Percentiles rank a stretch among this genome's conserved stretches.
These are phyloP conservation scores for Eptatretus burgeri DNA, from an alignment of 2,113 vertebrate genomes.

Conservation along the genomic window DNA sequence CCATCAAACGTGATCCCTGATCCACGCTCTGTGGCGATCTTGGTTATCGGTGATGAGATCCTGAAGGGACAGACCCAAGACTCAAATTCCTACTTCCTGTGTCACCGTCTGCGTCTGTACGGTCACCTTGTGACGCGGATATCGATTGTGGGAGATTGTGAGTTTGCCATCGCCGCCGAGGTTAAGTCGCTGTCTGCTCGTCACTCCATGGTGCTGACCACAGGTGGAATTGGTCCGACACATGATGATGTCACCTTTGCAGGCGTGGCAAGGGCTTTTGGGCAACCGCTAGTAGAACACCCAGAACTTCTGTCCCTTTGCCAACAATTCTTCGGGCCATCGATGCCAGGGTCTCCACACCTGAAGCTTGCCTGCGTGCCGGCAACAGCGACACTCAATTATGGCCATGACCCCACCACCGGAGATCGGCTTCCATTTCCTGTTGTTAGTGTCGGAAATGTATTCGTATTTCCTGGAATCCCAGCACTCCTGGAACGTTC, in stretches of 20 bases:
- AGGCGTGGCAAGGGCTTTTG: conserved; percentile 47
- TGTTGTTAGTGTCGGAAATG: conserved; percentile 47
- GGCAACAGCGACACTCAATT: conserved; percentile 40
- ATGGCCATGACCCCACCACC: conserved; percentile 26
- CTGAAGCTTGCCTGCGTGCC: conserved; percentile 54
- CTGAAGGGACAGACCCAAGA: conserved; percentile 75
- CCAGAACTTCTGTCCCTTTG: conserved; percentile 36
- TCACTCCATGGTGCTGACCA: conserved; percentile 48
- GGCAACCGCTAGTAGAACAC: conserved; percentile 26
- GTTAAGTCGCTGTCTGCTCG: conserved; percentile 28
- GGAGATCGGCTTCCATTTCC: conserved; percentile 28
- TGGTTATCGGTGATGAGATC: conserved; percentile 76
- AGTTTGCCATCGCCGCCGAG: conserved; percentile 39
- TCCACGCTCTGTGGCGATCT: conserved; percentile 40
- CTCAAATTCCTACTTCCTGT: conserved; percentile 63
- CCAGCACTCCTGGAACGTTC: conserved; percentile 37
- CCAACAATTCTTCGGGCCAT: conserved; percentile 7
- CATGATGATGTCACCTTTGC: conserved; percentile 80
- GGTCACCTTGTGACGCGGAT: conserved; percentile 46
- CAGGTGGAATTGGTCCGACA: conserved; percentile 67
- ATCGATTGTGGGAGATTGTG: conserved; percentile 43
- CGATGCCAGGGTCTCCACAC: conserved; percentile 17
- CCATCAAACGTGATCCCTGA: too few species aligned
- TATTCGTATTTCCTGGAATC: conserved; percentile 67
- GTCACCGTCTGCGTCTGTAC: conserved; percentile 32